phyloP scores from a whole-genome alignment of 2,888 invertebrate genomes.

The Hemaris fuciformis region DNA sequence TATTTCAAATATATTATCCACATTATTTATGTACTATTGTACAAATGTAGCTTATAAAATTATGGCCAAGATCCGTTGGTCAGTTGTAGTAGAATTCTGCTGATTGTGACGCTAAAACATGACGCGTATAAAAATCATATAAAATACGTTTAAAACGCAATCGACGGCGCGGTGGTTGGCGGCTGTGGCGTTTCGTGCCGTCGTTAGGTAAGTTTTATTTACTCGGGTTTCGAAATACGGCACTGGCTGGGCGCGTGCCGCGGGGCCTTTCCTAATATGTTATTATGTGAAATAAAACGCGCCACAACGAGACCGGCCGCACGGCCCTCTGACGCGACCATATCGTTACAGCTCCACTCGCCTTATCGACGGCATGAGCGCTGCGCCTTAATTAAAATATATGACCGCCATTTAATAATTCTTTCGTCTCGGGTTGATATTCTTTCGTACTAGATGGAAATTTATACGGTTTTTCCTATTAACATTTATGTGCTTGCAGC shows the following conservation, averaged over 20 bases:
- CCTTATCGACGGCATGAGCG: slow-evolving; percentile 68
- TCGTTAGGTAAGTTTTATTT: slow-evolving; percentile 67
- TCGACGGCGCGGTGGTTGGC: not conserved
- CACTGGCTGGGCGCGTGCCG: slow-evolving; percentile 48
- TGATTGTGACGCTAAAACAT: not conserved
- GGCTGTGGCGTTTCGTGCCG: slow-evolving; percentile 49
- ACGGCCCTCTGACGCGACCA: slow-evolving; percentile 32
- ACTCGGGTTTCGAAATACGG: slow-evolving; percentile 55
- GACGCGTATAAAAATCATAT: slow-evolving; percentile 15
- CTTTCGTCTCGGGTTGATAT: slow-evolving; percentile 54
- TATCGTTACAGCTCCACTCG: slow-evolving; percentile 46
- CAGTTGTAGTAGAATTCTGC: not conserved
- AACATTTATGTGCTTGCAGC: slow-evolving; percentile 41
- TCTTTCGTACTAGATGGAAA: slow-evolving; percentile 55
- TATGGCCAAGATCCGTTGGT: too few species aligned
- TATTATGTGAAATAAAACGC: slow-evolving; percentile 75
- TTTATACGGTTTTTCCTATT: slow-evolving; percentile 51
- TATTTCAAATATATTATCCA: too few species aligned
- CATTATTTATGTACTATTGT: too few species aligned
- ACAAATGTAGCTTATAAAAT: too few species aligned
- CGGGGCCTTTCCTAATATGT: slow-evolving; percentile 63
- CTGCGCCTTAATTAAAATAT: slow-evolving; percentile 74
- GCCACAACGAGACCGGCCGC: slow-evolving; percentile 41
- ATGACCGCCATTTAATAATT: slow-evolving; percentile 67
- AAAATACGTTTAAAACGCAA: slow-evolving; percentile 37